Percentiles rank a stretch among this genome's conserved stretches.
These are phyloP conservation scores for Netelia melanura DNA, from an alignment of 2,888 invertebrate species.

Conservation along the genomic window DNA sequence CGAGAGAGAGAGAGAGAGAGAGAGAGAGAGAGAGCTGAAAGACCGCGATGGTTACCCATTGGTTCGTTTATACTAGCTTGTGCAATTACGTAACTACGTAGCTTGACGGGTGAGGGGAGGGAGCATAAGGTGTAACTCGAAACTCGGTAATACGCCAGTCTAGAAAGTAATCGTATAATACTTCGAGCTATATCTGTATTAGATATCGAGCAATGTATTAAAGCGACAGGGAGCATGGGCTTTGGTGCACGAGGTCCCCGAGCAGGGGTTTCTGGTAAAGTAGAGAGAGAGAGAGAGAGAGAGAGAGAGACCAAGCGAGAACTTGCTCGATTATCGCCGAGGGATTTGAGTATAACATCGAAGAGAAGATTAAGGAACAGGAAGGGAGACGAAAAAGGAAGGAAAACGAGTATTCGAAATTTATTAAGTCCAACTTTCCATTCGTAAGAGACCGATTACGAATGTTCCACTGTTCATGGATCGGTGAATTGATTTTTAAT, in stretches of 20 bases:
- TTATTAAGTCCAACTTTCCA: too few species aligned
- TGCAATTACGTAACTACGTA: conserved; percentile 60
- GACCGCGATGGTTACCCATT: conserved; percentile 43
- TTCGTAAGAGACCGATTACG: too few species aligned
- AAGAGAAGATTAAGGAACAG: background rate
- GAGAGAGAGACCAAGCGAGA: background rate
- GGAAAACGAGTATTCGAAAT: too few species aligned
- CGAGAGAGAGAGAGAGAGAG: background rate
- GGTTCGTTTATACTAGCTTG: conserved; percentile 56
- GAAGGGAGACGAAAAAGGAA: background rate
- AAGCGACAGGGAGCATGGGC: conserved; percentile 28
- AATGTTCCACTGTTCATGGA: too few species aligned
- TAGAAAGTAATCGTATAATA: background rate
- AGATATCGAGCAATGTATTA: conserved; percentile 35
- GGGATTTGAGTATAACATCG: conserved; percentile 2
- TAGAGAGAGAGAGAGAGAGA: background rate
- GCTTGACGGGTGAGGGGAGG: conserved; percentile 20
- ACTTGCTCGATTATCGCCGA: background rate
- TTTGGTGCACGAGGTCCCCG: background rate
- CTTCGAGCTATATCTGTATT: conserved; percentile 24
- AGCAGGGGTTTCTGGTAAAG: conserved; percentile 7
- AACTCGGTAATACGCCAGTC: background rate
- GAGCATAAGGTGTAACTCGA: conserved; percentile 24
- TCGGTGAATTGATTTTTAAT: too few species aligned
- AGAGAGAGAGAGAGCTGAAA: conserved; percentile 8